Percentiles rank a stretch among this genome's conserved stretches.
Conservation (phyloP, 2,888 invertebrate genomes). For the Hololepta plana region DNA sequence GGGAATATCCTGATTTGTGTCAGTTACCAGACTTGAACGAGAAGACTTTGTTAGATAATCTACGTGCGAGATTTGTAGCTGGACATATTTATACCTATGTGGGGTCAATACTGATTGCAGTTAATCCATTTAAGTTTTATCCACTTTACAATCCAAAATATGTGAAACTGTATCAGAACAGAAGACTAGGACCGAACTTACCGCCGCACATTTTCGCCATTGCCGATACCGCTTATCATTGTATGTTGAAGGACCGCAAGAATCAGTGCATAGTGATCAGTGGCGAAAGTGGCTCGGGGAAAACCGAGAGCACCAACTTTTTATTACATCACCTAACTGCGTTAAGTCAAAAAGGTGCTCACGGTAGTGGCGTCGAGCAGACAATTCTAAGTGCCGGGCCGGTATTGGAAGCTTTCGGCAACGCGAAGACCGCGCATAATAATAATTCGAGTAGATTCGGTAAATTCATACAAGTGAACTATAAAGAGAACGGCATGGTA, state of each 20-base stretch:
- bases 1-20: conserved; percentile 90
- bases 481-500: conserved; percentile 96
- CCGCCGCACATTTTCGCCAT: conserved; percentile 96
- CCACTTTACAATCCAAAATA: conserved; percentile 97
- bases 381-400: conserved; percentile 92
- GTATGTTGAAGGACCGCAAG: conserved; percentile 78
- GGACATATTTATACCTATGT: conserved; percentile 95
- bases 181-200: conserved; percentile 74
- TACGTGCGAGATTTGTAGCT: conserved; percentile 71
- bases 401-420: conserved; percentile 95
- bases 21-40: conserved; percentile 91
- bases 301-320: conserved; percentile 93
- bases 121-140: conserved; percentile 88
- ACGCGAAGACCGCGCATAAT: conserved; percentile 94
- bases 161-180: conserved; percentile 87
- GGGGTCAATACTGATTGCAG: conserved; percentile 86
- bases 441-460: conserved; percentile 96
- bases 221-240: conserved; percentile 84
- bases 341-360: conserved; percentile 82
- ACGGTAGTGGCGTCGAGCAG: conserved; percentile 92
- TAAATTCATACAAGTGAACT: conserved; percentile 92
- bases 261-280: conserved; percentile 94
- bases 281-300: conserved; percentile 89
- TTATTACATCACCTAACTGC: conserved; percentile 88
- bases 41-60: conserved; percentile 78